phyloP scores from a whole-genome alignment of 2,888 invertebrate species.

The Tricholauxania praeusta region DNA sequence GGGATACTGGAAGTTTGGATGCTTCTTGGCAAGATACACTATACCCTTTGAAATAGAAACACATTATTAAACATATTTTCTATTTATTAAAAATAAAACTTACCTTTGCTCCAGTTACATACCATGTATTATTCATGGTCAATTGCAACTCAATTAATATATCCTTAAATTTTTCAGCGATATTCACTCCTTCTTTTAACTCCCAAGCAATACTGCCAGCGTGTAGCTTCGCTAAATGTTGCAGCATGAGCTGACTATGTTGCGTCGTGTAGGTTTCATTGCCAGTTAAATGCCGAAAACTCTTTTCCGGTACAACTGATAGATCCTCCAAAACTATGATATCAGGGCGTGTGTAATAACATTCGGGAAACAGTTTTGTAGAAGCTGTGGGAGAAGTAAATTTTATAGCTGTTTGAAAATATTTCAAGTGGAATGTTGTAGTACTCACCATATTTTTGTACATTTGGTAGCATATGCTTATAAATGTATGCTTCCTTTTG shows the following conservation, averaged over 20 bases:
- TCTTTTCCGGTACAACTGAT: slow-evolving; percentile 28
- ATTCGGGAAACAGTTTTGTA: slow-evolving; percentile 53
- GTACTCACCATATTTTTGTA: slow-evolving; percentile 57
- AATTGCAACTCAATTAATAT: slow-evolving; percentile 52
- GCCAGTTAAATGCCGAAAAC: slow-evolving; percentile 48
- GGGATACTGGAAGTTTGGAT: slow-evolving; percentile 55
- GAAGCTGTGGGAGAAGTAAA: slow-evolving; percentile 42
- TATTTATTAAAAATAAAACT: no score
- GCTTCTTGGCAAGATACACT: slow-evolving; percentile 54
- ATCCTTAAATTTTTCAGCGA: slow-evolving; percentile 51
- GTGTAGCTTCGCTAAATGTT: slow-evolving; percentile 56
- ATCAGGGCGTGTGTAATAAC: slow-evolving; percentile 55
- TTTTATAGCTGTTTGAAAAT: neutral
- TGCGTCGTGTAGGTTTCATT: slow-evolving; percentile 46
- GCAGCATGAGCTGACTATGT: slow-evolving; percentile 53
- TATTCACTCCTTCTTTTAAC: slow-evolving; percentile 50
- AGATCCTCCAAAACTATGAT: slow-evolving; percentile 60
- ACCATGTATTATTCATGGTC: slow-evolving; percentile 56
- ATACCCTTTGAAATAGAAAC: no score
- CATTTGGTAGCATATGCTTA: slow-evolving; percentile 53
- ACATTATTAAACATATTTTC: no score
- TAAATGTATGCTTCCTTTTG: slow-evolving; percentile 57
- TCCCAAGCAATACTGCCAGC: slow-evolving; percentile 62
- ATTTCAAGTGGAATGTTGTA: no score
- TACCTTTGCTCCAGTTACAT: slow-evolving; percentile 51